Evolutionary conservation across 1,140 invertebrate genomes (phyloP).

Genomic region (Heliconius congener): DNA sequence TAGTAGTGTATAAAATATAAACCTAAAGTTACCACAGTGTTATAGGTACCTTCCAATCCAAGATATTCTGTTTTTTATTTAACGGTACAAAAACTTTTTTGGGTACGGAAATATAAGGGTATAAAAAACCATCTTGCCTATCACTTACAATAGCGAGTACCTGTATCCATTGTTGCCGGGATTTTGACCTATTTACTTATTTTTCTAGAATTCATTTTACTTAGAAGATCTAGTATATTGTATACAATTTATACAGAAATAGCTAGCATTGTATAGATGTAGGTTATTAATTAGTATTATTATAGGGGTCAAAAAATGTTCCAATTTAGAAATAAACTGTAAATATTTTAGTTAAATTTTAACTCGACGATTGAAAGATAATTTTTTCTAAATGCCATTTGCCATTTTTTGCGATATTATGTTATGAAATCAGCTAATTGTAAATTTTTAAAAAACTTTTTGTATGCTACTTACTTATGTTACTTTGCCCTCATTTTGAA

Average conservation of each 20-base stretch:
- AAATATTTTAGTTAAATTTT: too few relatives aligned
- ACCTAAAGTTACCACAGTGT: not conserved
- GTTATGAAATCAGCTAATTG: too few relatives aligned
- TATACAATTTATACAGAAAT: not conserved
- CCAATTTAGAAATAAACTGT: too few relatives aligned
- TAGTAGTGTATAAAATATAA: not conserved
- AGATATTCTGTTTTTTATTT: not conserved
- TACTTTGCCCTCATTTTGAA: too few relatives aligned
- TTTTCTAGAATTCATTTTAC: not conserved
- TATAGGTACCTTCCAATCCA: not conserved
- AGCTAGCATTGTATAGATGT: too few relatives aligned
- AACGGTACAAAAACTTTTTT: not conserved
- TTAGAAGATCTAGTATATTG: not conserved
- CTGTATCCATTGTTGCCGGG: not conserved
- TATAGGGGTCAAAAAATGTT: too few relatives aligned
- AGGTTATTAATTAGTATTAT: too few relatives aligned
- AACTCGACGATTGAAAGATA: too few relatives aligned
- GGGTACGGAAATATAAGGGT: conserved; percentile 11
- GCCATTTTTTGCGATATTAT: too few relatives aligned
- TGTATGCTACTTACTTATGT: too few relatives aligned
- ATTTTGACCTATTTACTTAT: not conserved
- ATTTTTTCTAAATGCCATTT: too few relatives aligned
- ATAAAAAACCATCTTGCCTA: conserved; percentile 5
- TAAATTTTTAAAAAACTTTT: too few relatives aligned
- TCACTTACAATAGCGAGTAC: conserved; percentile 7